Conservation (phyloP, 2,113 vertebrate genomes). For the Microcebus tavaratra region DNA sequence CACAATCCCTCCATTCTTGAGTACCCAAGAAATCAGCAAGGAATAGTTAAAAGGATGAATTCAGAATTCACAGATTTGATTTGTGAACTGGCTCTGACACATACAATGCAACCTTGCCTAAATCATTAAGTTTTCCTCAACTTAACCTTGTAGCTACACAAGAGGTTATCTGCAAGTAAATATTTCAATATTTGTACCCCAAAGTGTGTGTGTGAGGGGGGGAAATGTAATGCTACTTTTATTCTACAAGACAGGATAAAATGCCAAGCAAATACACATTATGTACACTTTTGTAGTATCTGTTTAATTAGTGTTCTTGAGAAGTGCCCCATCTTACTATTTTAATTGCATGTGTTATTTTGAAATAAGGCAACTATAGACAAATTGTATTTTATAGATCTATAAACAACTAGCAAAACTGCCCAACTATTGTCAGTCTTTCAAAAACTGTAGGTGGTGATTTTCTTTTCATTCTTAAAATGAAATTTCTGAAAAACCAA, state of each 20-base stretch:
- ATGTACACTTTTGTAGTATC: not conserved
- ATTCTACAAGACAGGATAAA: not conserved
- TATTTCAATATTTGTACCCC: not conserved
- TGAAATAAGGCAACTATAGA: not conserved
- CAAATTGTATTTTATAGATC: not conserved
- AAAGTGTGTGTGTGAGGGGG: not conserved
- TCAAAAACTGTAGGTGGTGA: not conserved
- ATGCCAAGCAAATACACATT: not conserved
- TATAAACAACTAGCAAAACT: constrained; percentile 9
- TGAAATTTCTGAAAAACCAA: not conserved
- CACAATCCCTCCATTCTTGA: not conserved
- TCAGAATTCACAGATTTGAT: not conserved
- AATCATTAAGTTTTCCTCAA: not conserved
- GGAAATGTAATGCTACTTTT: not conserved
- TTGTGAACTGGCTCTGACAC: not conserved
- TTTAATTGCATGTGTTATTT: not conserved
- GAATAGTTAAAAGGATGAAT: not conserved
- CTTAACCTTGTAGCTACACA: not conserved
- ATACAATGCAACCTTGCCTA: not conserved
- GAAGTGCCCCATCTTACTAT: not conserved
- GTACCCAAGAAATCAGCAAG: not conserved
- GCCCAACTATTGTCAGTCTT: not conserved
- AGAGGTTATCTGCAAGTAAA: not conserved
- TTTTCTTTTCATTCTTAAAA: not conserved
- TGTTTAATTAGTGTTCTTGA: not conserved